Conservation (phyloP, 2,888 invertebrate genomes). For the Leucania comma region DNA sequence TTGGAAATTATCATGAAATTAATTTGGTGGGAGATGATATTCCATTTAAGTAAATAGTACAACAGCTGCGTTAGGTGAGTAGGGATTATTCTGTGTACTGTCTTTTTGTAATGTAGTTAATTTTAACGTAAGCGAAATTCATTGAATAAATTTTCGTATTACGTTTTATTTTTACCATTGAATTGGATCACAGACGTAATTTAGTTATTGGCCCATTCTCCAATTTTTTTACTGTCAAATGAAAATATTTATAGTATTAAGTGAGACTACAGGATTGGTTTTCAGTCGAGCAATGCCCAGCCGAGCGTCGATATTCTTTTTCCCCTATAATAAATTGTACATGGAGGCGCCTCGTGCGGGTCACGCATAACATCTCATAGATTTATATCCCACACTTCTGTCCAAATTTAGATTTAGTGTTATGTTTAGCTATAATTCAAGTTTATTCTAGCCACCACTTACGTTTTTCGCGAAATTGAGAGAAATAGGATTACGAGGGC, state of each 20-base stretch:
- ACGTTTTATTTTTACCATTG: constrained; percentile 37
- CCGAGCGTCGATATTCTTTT: constrained; percentile 75
- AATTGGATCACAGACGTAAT: constrained; percentile 59
- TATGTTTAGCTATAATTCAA: constrained; percentile 85
- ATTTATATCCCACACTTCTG: constrained; percentile 89
- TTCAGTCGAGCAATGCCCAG: constrained; percentile 74
- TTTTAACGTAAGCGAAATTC: background rate
- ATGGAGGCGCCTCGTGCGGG: constrained; percentile 85
- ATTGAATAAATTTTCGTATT: constrained; percentile 11
- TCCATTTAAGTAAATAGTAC: constrained; percentile 15
- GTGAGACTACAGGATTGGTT: constrained; percentile 71
- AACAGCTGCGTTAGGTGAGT: constrained; percentile 22
- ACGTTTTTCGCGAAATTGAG: constrained; percentile 72
- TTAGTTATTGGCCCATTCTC: constrained; percentile 52
- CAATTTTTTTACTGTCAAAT: constrained; percentile 64
- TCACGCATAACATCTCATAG: constrained; percentile 89
- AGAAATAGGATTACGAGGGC: constrained; percentile 61
- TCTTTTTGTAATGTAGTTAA: background rate
- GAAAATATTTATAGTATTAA: constrained; percentile 68
- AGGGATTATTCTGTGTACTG: background rate
- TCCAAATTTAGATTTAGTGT: constrained; percentile 90
- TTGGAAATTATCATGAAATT: constrained; percentile 54
- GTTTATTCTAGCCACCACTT: constrained; percentile 76
- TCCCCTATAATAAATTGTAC: constrained; percentile 87
- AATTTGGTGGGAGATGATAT: constrained; percentile 36